Evolutionary conservation across 2,113 vertebrate species (phyloP).

Genomic region (Dissostichus mawsoni): DNA sequence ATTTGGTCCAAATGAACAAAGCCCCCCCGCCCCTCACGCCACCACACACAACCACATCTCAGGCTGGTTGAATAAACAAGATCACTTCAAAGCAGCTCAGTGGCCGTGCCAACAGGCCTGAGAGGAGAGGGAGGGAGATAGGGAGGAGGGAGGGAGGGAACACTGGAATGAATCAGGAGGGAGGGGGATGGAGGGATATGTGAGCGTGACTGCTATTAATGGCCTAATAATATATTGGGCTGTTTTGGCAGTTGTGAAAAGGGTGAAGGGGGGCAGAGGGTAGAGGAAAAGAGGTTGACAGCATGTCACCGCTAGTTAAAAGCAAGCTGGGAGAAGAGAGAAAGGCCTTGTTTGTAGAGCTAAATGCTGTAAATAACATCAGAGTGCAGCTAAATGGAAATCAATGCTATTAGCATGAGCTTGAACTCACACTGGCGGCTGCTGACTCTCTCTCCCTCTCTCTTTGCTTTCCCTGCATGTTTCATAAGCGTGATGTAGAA

Average conservation of each 20-base stretch:
- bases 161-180: conserved; percentile 55
- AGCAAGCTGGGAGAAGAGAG: conserved; percentile 68
- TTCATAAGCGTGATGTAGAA: conserved; percentile 5
- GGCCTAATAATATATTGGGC: conserved; percentile 74
- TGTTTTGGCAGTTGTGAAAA: conserved; percentile 74
- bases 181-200: conserved; percentile 40
- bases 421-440: conserved; percentile 73
- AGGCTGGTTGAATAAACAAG: conserved; percentile 65
- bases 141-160: conserved; percentile 45
- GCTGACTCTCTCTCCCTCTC: conserved; percentile 22
- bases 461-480: conserved; percentile 31
- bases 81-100: conserved; percentile 68
- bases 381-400: conserved; percentile 86
- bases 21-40: conserved; percentile 28
- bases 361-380: conserved; percentile 88
- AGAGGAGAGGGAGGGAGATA: conserved; percentile 4
- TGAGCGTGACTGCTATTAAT: conserved; percentile 67
- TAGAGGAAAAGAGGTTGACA: conserved; percentile 63
- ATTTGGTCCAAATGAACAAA: conserved; percentile 42
- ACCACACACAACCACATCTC: conserved; percentile 37
- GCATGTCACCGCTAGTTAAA: conserved; percentile 78
- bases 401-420: conserved; percentile 86
- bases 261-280: conserved; percentile 52
- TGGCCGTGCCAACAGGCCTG: conserved; percentile 64
- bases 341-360: conserved; percentile 76